phyloP scores from a whole-genome alignment of 1,140 invertebrate genomes.

The Danaus melanippus region DNA sequence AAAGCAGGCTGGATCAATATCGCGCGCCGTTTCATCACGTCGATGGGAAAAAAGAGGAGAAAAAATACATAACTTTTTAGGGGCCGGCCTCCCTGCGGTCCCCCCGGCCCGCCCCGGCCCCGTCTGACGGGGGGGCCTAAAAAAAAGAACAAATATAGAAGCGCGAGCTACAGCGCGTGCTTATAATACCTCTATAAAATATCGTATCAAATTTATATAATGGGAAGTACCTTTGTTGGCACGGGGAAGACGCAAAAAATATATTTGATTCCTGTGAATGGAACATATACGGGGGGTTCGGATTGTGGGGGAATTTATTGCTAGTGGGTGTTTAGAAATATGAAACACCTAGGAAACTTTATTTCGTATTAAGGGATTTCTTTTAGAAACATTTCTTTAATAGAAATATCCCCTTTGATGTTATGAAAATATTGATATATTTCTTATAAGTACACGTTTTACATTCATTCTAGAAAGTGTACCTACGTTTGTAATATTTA shows the following conservation, averaged over 20 bases:
- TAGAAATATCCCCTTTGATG: no score
- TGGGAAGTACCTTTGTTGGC: slow-evolving; percentile 51
- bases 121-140: slow-evolving; percentile 24
- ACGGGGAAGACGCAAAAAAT: slow-evolving; percentile 44
- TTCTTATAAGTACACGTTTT: no score
- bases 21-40: slow-evolving; percentile 62
- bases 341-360: slow-evolving; percentile 9
- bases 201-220: slow-evolving; percentile 65
- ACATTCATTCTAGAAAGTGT: no score
- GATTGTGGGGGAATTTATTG: slow-evolving; percentile 23
- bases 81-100: slow-evolving; percentile 43
- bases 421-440: no score
- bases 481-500: no score
- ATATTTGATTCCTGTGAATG: slow-evolving; percentile 13
- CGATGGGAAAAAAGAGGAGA: slow-evolving; percentile 69
- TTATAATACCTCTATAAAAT: slow-evolving; percentile 52
- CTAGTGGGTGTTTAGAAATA: slow-evolving; percentile 8
- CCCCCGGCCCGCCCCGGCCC: slow-evolving; percentile 27
- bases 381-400: neutral
- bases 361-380: neutral
- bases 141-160: slow-evolving; percentile 52
- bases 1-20: slow-evolving; percentile 57
- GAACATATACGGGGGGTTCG: slow-evolving; percentile 4
- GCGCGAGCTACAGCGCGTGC: slow-evolving; percentile 48
- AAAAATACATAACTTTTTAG: slow-evolving; percentile 71